These are phyloP conservation scores for Muntiacus muntjak DNA, from an alignment of 2,113 vertebrate species.

Conservation along the genomic window DNA sequence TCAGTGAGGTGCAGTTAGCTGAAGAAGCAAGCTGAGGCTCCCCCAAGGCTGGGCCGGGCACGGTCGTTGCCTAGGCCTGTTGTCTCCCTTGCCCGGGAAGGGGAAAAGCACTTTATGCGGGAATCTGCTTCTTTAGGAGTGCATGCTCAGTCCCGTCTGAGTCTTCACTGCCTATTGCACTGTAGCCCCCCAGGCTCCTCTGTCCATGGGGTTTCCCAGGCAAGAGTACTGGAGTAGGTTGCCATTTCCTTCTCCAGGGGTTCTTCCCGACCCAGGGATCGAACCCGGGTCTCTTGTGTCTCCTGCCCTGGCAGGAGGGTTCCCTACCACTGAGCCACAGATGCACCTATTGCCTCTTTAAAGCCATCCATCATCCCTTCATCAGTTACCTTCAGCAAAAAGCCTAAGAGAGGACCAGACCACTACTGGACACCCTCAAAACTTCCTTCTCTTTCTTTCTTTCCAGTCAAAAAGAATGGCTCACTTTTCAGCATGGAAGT, in stretches of 20 bases:
- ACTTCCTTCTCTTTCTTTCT: background rate
- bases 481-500: background rate
- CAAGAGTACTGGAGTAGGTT: background rate
- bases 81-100: background rate
- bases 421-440: background rate
- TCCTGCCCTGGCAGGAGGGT: background rate
- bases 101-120: background rate
- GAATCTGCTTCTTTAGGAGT: background rate
- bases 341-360: background rate
- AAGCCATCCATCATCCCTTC: background rate
- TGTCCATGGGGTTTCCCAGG: background rate
- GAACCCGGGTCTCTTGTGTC: background rate
- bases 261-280: background rate
- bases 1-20: accelerated
- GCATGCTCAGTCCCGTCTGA: background rate
- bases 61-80: background rate
- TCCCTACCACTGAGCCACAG: no score
- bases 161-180: background rate
- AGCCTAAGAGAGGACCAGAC: background rate
- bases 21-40: background rate
- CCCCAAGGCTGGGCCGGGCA: background rate
- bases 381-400: background rate
- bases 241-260: background rate
- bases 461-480: background rate
- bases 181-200: background rate